A percentile compares a stretch with the other conserved stretches of the same genome.
Evolutionary conservation across 2,113 vertebrate species (phyloP).

Genomic region (Plecturocebus donacophilus): DNA sequence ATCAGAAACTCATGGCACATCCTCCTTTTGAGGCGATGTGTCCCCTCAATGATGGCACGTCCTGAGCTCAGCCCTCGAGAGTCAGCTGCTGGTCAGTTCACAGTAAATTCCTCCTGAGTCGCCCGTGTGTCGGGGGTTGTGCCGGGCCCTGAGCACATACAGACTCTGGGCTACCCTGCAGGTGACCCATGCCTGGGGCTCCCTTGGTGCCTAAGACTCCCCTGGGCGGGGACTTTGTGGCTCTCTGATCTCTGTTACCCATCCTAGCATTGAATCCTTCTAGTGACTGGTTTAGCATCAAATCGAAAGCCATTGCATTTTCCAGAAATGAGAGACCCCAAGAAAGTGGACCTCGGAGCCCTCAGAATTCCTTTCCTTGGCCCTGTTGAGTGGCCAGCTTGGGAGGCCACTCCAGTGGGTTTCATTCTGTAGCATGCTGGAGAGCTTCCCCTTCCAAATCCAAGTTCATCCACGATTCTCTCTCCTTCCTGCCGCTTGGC

Average conservation of each 20-base stretch:
- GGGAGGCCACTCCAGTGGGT: not conserved
- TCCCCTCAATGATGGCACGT: accelerated
- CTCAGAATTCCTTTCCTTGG: not conserved
- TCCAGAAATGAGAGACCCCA: not conserved
- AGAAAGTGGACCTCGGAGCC: not conserved
- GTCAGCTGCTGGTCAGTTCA: not conserved
- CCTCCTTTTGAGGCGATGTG: not conserved
- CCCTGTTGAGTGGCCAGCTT: not conserved
- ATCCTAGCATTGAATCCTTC: not conserved
- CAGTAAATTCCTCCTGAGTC: not conserved
- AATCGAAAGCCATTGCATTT: not conserved
- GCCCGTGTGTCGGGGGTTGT: not conserved
- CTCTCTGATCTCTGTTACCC: not conserved
- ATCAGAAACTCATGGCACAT: not conserved
- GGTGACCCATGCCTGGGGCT: not conserved
- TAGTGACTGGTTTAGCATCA: not conserved
- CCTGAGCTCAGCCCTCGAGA: not conserved
- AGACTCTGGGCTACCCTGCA: not conserved
- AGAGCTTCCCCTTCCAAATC: not conserved
- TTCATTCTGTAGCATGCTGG: not conserved
- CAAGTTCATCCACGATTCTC: not conserved
- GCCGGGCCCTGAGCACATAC: not conserved
- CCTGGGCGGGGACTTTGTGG: not conserved
- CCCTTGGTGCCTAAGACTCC: too few species aligned
- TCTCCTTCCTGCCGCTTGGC: not conserved